These are phyloP conservation scores for Ashinkailepas kermadecensis DNA, from an alignment of 2,888 invertebrate genomes.

Conservation along the genomic window DNA sequence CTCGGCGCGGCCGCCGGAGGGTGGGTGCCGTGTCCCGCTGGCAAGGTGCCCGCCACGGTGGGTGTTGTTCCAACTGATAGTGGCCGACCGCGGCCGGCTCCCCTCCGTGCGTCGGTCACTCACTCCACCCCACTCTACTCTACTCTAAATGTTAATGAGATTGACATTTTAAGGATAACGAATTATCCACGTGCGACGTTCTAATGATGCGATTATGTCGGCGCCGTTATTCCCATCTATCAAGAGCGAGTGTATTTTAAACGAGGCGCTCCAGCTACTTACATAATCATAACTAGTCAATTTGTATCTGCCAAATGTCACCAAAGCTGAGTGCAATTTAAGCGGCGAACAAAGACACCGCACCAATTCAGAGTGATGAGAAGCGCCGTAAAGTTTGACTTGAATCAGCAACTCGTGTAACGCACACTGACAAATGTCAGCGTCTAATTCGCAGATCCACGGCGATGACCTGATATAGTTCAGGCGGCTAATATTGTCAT, in stretches of 20 bases:
- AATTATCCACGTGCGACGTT: conserved; percentile 9
- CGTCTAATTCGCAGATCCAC: neutral
- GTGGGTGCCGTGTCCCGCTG: too few relatives aligned
- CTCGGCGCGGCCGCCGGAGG: neutral
- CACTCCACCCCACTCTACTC: neutral
- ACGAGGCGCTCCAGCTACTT: conserved; percentile 4
- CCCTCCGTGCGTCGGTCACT: neutral
- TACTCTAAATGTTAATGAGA: conserved; percentile 20
- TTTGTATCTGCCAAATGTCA: conserved; percentile 19
- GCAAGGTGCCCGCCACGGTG: too few relatives aligned
- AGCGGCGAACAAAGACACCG: neutral
- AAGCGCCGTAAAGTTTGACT: neutral
- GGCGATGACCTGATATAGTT: neutral
- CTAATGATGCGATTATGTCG: conserved; percentile 12
- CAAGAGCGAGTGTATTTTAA: conserved; percentile 7
- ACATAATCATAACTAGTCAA: conserved; percentile 15
- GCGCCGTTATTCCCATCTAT: neutral
- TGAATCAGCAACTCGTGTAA: neutral
- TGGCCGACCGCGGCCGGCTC: neutral
- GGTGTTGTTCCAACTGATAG: too few relatives aligned
- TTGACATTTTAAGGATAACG: conserved; percentile 18
- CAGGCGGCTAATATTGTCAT: neutral
- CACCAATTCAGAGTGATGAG: neutral
- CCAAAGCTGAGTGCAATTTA: neutral
- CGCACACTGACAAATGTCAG: neutral